A percentile compares a stretch with the other conserved stretches of the same genome.
These are phyloP conservation scores for Otis tarda DNA, from an alignment of 2,113 vertebrate species.

Conservation along the genomic window DNA sequence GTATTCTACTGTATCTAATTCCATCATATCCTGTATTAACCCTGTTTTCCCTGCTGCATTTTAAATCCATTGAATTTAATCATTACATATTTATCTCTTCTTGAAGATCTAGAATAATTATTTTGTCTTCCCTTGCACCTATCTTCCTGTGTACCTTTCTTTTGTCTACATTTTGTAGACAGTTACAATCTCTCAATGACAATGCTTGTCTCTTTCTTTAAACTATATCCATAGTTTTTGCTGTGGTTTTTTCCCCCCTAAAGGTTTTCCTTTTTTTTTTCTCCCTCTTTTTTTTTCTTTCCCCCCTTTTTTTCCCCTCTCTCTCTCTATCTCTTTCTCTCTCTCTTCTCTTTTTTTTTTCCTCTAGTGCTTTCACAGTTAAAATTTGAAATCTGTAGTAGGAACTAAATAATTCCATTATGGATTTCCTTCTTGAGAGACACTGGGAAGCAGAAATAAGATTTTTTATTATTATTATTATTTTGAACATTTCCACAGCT, in stretches of 20 bases:
- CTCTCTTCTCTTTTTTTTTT: neutral
- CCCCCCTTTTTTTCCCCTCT: accelerated
- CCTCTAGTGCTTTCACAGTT: neutral
- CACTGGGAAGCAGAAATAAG: neutral
- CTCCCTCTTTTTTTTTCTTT: accelerated
- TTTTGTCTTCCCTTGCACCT: neutral
- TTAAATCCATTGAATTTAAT: neutral
- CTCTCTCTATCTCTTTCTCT: too few species aligned
- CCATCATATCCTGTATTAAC: neutral
- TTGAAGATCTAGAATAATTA: neutral
- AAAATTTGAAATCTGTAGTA: neutral
- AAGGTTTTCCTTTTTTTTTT: neutral
- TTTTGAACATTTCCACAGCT: neutral
- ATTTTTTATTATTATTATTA: neutral
- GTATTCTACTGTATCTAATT: neutral
- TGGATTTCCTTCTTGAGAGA: neutral
- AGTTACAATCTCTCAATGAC: neutral
- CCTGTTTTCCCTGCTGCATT: neutral
- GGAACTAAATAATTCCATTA: neutral
- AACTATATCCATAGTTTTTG: neutral
- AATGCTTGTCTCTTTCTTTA: neutral
- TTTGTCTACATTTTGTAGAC: neutral
- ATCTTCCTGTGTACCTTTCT: neutral
- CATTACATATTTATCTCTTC: neutral
- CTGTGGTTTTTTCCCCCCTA: neutral